Conservation (phyloP, 2,888 invertebrate genomes). For the Drosophila falleni region DNA sequence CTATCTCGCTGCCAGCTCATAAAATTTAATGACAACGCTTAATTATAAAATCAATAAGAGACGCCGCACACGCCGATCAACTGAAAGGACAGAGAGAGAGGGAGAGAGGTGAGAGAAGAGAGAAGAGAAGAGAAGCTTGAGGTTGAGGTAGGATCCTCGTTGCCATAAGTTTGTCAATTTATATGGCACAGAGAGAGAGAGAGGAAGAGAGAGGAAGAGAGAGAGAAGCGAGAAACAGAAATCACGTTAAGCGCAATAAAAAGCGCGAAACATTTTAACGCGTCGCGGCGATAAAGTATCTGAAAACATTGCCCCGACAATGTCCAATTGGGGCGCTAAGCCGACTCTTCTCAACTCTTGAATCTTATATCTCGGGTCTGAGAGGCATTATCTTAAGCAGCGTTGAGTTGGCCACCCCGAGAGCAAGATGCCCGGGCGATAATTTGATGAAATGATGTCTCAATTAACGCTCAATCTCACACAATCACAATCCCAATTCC, state of each 20-base stretch:
- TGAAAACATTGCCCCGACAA: slow-evolving; percentile 76
- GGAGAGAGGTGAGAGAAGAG: background rate
- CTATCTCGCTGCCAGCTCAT: slow-evolving; percentile 53
- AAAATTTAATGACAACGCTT: slow-evolving; percentile 84
- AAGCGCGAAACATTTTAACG: slow-evolving; percentile 81
- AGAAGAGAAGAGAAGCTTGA: background rate
- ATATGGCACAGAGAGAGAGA: slow-evolving; percentile 49
- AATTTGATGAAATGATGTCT: slow-evolving; percentile 80
- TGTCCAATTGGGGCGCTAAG: slow-evolving; percentile 73
- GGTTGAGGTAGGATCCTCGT: slow-evolving; percentile 25
- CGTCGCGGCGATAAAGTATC: slow-evolving; percentile 77
- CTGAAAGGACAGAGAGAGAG: slow-evolving; percentile 11
- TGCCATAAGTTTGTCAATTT: slow-evolving; percentile 80
- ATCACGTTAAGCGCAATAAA: slow-evolving; percentile 80
- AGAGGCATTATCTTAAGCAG: slow-evolving; percentile 76
- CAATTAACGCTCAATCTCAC: slow-evolving; percentile 62
- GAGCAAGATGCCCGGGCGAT: slow-evolving; percentile 56
- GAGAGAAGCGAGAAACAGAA: slow-evolving; percentile 46
- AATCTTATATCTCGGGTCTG: slow-evolving; percentile 1
- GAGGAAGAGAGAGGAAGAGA: too few relatives aligned
- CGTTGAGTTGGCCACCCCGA: slow-evolving; percentile 64
- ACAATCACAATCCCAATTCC: slow-evolving; percentile 2
- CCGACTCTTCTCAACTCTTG: slow-evolving; percentile 20
- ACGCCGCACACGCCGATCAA: slow-evolving; percentile 76
- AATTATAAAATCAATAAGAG: slow-evolving; percentile 83